Conservation (phyloP, 2,797 vertebrate species). For the Furcifer pardalis region DNA sequence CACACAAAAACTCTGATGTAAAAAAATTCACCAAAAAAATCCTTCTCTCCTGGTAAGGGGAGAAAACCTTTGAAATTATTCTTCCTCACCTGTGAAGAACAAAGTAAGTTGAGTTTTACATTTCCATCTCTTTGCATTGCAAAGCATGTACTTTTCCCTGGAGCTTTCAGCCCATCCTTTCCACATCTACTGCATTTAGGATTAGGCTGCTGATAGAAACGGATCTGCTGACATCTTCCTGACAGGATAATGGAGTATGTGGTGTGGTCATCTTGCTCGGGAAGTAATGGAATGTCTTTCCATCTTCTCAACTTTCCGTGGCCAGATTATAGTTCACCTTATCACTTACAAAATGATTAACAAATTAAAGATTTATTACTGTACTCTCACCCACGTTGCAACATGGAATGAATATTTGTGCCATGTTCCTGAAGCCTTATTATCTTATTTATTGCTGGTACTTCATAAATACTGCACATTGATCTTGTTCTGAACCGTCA, state of each 20-base stretch:
- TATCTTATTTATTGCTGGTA: slow-evolving; percentile 20
- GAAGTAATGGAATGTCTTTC: slow-evolving; percentile 40
- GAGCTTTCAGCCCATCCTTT: too few relatives aligned
- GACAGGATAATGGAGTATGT: slow-evolving; percentile 26
- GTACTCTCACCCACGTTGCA: slow-evolving; percentile 20
- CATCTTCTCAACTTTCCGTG: slow-evolving; percentile 38
- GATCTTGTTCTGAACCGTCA: slow-evolving; percentile 46
- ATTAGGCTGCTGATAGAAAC: slow-evolving; percentile 21
- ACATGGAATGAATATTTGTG: slow-evolving; percentile 43
- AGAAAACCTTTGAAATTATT: too few relatives aligned
- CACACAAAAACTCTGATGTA: too few relatives aligned
- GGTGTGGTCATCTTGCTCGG: slow-evolving; percentile 34
- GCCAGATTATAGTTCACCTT: slow-evolving; percentile 28
- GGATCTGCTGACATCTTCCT: slow-evolving; percentile 27
- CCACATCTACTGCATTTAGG: not conserved
- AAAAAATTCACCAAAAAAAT: too few relatives aligned
- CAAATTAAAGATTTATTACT: slow-evolving; percentile 40
- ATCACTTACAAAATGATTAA: slow-evolving; percentile 52
- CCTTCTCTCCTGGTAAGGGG: too few relatives aligned
- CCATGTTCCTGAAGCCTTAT: slow-evolving; percentile 19
- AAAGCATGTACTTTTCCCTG: not conserved
- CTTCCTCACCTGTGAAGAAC: too few relatives aligned
- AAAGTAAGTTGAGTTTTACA: too few relatives aligned
- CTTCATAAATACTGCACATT: slow-evolving; percentile 44
- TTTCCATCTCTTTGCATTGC: not conserved